Evolutionary conservation across 2,888 invertebrate species (phyloP).

Genomic region (Cacoxenus indagator): DNA sequence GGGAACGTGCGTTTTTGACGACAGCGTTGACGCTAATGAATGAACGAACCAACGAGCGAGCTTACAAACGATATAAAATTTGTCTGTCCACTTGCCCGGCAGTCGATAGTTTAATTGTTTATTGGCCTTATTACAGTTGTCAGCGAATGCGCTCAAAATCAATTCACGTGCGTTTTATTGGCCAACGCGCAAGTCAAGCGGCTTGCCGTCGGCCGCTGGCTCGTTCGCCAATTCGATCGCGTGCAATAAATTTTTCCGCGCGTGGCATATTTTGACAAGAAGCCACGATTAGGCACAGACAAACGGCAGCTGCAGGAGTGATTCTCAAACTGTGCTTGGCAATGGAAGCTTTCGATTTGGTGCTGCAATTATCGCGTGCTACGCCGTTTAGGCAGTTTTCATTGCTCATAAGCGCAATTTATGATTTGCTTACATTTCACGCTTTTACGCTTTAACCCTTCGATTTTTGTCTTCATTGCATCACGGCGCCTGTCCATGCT

Average conservation of each 20-base stretch:
- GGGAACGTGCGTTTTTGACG: not conserved
- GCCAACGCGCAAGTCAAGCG: too few relatives aligned
- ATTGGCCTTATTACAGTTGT: not conserved
- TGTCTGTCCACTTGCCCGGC: not conserved
- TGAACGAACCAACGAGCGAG: not conserved
- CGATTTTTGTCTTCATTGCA: not conserved
- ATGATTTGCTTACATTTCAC: not conserved
- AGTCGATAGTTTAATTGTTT: not conserved
- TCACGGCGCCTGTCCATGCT: not conserved
- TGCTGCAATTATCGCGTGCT: slow-evolving; percentile 5
- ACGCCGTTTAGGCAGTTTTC: not conserved
- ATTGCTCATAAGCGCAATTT: not conserved
- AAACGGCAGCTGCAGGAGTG: slow-evolving; percentile 1
- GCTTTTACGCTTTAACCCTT: not conserved
- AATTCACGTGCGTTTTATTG: not conserved
- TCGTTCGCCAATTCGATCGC: slow-evolving; percentile 3
- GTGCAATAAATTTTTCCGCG: slow-evolving; percentile 13
- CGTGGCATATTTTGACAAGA: slow-evolving; percentile 2
- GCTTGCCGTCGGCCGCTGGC: not conserved
- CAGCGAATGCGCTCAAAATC: not conserved
- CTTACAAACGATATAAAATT: not conserved
- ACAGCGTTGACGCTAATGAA: not conserved
- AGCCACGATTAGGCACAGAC: not conserved
- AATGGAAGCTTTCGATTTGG: too few relatives aligned
- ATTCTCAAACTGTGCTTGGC: not conserved